Conservation (phyloP, 2,888 invertebrate species). For the Pristionchus mayeri region DNA sequence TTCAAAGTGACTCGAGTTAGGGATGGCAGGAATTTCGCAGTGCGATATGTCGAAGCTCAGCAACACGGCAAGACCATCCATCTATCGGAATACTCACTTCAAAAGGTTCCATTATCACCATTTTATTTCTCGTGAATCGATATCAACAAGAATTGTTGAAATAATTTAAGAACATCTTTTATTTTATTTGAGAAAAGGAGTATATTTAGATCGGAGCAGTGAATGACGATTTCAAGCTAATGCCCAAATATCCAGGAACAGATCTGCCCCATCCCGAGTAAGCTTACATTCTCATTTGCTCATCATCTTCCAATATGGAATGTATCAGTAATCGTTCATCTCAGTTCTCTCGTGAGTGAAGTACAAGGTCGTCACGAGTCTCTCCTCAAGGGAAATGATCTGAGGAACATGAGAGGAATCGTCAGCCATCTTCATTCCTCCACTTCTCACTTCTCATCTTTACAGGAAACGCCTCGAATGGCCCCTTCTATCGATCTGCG, state of each 20-base stretch:
- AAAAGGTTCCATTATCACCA: conserved; percentile 56
- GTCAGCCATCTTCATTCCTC: not conserved
- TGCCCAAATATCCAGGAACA: not conserved
- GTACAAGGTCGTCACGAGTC: conserved; percentile 55
- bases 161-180: too few relatives aligned
- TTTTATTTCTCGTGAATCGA: not conserved
- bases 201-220: conserved; percentile 1
- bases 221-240: conserved; percentile 14
- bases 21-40: conserved; percentile 68
- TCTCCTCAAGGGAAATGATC: conserved; percentile 58
- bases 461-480: conserved; percentile 59
- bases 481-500: conserved; percentile 64
- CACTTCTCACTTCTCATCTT: not conserved
- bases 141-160: too few relatives aligned
- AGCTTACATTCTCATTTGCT: not conserved
- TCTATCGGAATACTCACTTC: conserved; percentile 67
- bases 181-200: too few relatives aligned
- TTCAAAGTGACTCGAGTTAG: conserved; percentile 67
- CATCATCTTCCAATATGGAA: not conserved
- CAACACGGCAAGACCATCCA: conserved; percentile 68
- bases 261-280: conserved; percentile 35
- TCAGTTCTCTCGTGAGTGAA: conserved; percentile 23
- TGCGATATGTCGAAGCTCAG: conserved; percentile 68
- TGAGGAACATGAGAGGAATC: conserved; percentile 61
- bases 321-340: not conserved